phyloP scores from a whole-genome alignment of 2,797 vertebrate species.

The Acrocephalus scirpaceus region DNA sequence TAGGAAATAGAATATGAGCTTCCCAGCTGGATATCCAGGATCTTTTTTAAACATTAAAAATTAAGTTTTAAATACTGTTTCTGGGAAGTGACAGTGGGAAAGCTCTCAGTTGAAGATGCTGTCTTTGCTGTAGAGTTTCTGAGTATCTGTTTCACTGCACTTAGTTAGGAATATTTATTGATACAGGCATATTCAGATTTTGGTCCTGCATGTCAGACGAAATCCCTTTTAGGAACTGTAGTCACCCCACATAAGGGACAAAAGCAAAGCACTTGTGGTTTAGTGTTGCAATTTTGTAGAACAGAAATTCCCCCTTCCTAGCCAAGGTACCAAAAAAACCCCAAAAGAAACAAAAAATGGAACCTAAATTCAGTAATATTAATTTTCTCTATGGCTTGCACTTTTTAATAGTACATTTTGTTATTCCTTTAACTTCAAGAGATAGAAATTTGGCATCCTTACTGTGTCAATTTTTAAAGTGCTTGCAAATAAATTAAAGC shows the following conservation, averaged over 20 bases:
- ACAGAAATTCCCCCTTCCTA: background rate
- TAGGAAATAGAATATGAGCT: background rate
- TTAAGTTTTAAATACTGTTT: background rate
- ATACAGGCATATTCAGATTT: background rate
- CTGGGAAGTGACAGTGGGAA: background rate
- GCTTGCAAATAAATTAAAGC: background rate
- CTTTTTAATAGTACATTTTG: background rate
- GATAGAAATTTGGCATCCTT: background rate
- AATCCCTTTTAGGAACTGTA: background rate
- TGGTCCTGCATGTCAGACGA: background rate
- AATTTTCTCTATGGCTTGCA: background rate
- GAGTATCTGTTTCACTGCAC: background rate
- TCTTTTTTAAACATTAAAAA: background rate
- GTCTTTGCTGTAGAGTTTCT: background rate
- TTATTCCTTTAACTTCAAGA: background rate
- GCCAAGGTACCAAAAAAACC: background rate
- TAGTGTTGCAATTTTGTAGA: background rate
- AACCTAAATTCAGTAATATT: background rate
- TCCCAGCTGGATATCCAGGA: background rate
- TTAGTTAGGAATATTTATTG: background rate
- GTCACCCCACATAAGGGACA: background rate
- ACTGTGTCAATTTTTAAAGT: background rate
- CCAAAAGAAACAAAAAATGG: background rate
- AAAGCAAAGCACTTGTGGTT: background rate
- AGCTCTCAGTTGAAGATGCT: background rate